Base-by-base conservation (phyloP, 2,797 vertebrate genomes). In the Typhlichthys subterraneus region DNA sequence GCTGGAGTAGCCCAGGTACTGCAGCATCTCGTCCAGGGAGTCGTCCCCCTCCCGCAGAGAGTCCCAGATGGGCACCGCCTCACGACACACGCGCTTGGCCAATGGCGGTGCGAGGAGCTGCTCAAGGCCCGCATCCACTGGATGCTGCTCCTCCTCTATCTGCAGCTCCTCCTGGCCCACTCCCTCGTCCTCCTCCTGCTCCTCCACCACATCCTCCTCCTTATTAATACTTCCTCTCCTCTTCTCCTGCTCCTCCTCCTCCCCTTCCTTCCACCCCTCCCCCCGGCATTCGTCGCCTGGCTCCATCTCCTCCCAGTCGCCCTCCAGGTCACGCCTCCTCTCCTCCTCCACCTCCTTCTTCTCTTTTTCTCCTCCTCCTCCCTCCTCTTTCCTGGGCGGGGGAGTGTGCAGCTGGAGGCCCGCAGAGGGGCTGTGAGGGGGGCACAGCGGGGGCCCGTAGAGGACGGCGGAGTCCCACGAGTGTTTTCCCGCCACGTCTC, bases 381-480 rank as follows among this genome's bases (percentile, higher is more conserved):
- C 52, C 42, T 0, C 12, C 48, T 0, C 12, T 92, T 90, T 59
- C 12, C 3, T 61, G 49, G 57, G 58, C n/a, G 80, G 75, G 11
- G 86, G 72, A 4, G 68, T 76, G 69, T 62, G 78, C 19, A 86
- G 69, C 42, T 80, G 81, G 5, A 84, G 76, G 13, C 88, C 73
- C 0, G 79, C 57, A 31, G 73, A 5, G 12, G 84, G 88, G 65
- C 84, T 86, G 79, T n/a, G 80, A 0, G 93, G 91, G 57, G 83
- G 61, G 45, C 67, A 84, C 0, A 91, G 91, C 1, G 97, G 94
- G 2, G 97, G 96, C 57, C 96, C 97, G 45, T 98, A 99, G 53
- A 99, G 88, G 65, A 99, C 95, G 6, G 96, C 95, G 0, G 97
- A 97, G 88, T 99, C 97, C 97, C 97, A 99, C 0, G 96, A 96